A percentile compares a stretch with the other conserved stretches of the same genome.
Conservation (phyloP, 1,140 invertebrate genomes). For the Stegodyphus dumicola region DNA sequence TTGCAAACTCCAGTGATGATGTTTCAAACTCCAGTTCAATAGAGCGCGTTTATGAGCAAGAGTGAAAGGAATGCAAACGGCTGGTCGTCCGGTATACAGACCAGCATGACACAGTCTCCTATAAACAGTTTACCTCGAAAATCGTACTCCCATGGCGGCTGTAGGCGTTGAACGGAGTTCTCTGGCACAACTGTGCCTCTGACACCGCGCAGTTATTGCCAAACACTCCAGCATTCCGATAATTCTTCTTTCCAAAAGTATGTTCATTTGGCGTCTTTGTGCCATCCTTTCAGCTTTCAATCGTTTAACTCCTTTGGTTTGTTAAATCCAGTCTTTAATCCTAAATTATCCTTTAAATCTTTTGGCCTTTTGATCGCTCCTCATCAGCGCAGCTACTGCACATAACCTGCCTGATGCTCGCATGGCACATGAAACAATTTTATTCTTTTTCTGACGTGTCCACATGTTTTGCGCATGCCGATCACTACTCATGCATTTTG, state of each 20-base stretch:
- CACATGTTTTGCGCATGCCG: slow-evolving; percentile 17
- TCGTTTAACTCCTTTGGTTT: background rate
- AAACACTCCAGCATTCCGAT: slow-evolving; percentile 11
- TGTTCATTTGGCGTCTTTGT: slow-evolving; percentile 12
- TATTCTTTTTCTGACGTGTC: background rate
- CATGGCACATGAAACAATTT: background rate
- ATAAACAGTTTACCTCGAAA: slow-evolving; percentile 14
- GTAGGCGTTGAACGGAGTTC: background rate
- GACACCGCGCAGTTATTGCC: slow-evolving; percentile 5
- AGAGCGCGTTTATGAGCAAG: background rate
- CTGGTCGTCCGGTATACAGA: slow-evolving; percentile 4
- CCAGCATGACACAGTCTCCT: background rate
- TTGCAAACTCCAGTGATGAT: too few species aligned
- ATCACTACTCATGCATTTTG: background rate
- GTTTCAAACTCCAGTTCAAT: slow-evolving; percentile 4
- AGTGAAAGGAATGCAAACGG: slow-evolving; percentile 1
- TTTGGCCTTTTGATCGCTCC: too few species aligned
- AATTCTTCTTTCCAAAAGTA: slow-evolving; percentile 20
- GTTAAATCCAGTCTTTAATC: too few species aligned
- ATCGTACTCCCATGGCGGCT: slow-evolving; percentile 6
- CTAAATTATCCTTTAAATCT: too few species aligned
- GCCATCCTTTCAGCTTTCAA: background rate
- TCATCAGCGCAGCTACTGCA: background rate
- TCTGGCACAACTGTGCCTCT: slow-evolving; percentile 3
- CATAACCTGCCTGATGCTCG: background rate